Evolutionary conservation across 2,888 invertebrate species (phyloP).

Genomic region (Caenorhabditis imperialis): DNA sequence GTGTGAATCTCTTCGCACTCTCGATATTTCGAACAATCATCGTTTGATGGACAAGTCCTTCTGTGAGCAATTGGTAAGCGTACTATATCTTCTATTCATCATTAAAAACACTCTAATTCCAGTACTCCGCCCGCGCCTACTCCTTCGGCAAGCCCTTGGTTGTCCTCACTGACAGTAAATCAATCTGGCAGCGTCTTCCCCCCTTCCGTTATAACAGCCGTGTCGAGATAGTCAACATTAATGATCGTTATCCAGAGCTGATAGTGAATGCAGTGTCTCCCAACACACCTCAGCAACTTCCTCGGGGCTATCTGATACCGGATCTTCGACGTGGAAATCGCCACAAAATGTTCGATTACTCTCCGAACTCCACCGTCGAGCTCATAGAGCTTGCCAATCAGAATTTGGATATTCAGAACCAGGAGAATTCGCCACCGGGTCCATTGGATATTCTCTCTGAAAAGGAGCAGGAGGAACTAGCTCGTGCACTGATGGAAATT

Average conservation of each 20-base stretch:
- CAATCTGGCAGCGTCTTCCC: slow-evolving; percentile 27
- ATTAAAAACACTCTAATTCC: too few species aligned
- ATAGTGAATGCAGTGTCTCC: slow-evolving; percentile 28
- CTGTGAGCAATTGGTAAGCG: slow-evolving; percentile 22
- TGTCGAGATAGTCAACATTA: slow-evolving; percentile 24
- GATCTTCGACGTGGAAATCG: slow-evolving; percentile 63
- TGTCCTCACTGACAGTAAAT: slow-evolving; percentile 35
- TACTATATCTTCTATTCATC: too few species aligned
- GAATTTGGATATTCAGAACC: slow-evolving; percentile 1
- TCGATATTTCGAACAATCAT: slow-evolving; percentile 61
- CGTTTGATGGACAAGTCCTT: slow-evolving; percentile 34
- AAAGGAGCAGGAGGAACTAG: slow-evolving; percentile 11
- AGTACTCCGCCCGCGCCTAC: slow-evolving; percentile 16
- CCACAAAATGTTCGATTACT: slow-evolving; percentile 56
- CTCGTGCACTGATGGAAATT: slow-evolving; percentile 6
- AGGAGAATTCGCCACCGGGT: slow-evolving; percentile 18
- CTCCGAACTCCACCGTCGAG: too few species aligned
- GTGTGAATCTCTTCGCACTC: slow-evolving; percentile 37
- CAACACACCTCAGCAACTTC: slow-evolving; percentile 39
- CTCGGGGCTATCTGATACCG: slow-evolving; percentile 56
- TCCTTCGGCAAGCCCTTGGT: slow-evolving; percentile 18
- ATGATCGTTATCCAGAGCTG: slow-evolving; percentile 29
- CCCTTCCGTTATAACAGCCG: slow-evolving; percentile 20
- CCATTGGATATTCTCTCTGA: not conserved
- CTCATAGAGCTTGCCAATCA: not conserved